Conservation (phyloP, 2,888 invertebrate genomes). For the Tromatobia lineatoria region DNA sequence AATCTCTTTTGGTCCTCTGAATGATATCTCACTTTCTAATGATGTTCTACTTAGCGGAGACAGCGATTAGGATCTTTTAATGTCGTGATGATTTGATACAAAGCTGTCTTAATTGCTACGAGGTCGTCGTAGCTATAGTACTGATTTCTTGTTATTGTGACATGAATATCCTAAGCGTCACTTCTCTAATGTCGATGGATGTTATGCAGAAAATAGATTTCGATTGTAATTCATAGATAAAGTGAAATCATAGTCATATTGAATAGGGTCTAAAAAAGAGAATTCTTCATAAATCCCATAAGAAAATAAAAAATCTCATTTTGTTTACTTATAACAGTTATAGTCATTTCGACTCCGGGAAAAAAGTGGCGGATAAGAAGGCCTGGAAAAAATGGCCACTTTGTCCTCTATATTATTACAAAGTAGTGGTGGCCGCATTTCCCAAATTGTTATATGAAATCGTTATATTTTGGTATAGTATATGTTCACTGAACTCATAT, state of each 20-base stretch:
- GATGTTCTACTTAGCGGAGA: slow-evolving; percentile 18
- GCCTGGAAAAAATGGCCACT: too few relatives aligned
- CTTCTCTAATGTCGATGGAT: not conserved
- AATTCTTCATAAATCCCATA: not conserved
- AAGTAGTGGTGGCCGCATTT: too few relatives aligned
- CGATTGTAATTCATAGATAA: not conserved
- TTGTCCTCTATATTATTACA: too few relatives aligned
- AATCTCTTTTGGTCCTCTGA: slow-evolving; percentile 35
- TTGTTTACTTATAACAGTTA: not conserved
- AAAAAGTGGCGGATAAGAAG: too few relatives aligned
- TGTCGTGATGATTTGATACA: not conserved
- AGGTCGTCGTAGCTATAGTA: not conserved
- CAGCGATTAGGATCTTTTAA: slow-evolving; percentile 1
- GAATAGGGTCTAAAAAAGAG: not conserved
- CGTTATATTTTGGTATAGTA: too few relatives aligned
- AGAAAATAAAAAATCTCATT: not conserved
- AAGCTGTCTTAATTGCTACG: not conserved
- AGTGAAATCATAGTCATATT: not conserved
- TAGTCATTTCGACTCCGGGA: too few relatives aligned
- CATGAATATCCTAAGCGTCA: not conserved
- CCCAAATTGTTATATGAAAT: too few relatives aligned
- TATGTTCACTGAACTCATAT: too few relatives aligned
- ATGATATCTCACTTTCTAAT: slow-evolving; percentile 49
- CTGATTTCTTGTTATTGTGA: not conserved
- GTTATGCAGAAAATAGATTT: not conserved